These are phyloP conservation scores for Fratercula arctica DNA, from an alignment of 2,797 vertebrate genomes.

Conservation along the genomic window DNA sequence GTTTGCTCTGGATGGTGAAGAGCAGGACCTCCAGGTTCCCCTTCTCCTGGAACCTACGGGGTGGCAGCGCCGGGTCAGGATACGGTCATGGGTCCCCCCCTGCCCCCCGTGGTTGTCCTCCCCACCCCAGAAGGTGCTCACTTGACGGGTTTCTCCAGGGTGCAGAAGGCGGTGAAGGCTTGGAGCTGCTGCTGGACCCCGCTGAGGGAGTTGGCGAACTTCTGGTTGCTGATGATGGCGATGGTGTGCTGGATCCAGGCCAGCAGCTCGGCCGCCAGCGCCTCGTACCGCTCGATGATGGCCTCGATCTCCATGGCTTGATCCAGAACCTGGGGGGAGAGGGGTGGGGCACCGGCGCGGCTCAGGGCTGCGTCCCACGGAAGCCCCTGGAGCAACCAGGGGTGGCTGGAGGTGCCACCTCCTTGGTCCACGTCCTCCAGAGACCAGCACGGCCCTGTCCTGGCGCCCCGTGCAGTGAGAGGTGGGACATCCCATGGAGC, in stretches of 20 bases:
- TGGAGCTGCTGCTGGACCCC: slow-evolving; percentile 97
- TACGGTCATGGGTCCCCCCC: background rate
- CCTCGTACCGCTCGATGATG: slow-evolving; percentile 86
- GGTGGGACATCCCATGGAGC: no score
- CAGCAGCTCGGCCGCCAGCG: slow-evolving; percentile 86
- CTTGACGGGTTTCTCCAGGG: slow-evolving; percentile 94
- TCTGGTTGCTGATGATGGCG: slow-evolving; percentile 90
- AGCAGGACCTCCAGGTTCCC: slow-evolving; percentile 96
- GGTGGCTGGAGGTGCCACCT: background rate
- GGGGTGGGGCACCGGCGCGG: fast-evolving
- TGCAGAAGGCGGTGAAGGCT: slow-evolving; percentile 95
- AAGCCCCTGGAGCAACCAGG: fast-evolving
- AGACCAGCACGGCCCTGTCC: background rate
- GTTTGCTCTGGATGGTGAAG: slow-evolving; percentile 97
- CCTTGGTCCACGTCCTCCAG: background rate
- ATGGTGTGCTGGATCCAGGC: slow-evolving; percentile 94
- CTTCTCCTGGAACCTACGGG: slow-evolving; percentile 92
- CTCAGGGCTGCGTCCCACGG: fast-evolving
- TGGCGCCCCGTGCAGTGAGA: background rate
- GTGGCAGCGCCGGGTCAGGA: background rate
- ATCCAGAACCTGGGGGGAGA: slow-evolving; percentile 84
- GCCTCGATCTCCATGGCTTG: slow-evolving; percentile 88
- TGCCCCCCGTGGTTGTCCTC: no score
- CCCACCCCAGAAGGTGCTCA: slow-evolving; percentile 53
- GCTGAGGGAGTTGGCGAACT: slow-evolving; percentile 92